Base-by-base conservation (phyloP, 2,888 invertebrate species). In the Cylindroiulus punctatus region DNA sequence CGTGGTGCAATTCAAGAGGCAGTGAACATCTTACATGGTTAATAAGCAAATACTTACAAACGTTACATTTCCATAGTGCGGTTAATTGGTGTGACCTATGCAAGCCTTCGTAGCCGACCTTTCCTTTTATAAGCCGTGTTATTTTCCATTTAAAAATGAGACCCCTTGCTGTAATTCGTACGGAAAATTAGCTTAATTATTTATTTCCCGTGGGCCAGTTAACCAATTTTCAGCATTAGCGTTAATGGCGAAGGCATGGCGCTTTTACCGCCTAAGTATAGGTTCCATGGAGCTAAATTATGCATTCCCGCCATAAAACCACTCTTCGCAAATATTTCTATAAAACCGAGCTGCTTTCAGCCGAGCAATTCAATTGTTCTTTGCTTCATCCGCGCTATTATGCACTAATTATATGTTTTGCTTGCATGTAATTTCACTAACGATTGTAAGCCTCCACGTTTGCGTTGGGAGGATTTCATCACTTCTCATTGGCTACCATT, bases 291-390 rank as follows among this genome's bases (percentile, higher is more conserved):
- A 26, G 65, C 65, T 65, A 65, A 65, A 65, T 65, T 65, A 65
- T 65, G 65, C 65, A 65, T 65, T 65, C 26, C 65, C 2, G 65
- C 65, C 65, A 65, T 65, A 65, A 65, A 65, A 65, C 65, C 65
- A 26, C 65, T 65, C 65, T 65, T 65, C 65, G 65, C 65, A 65
- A 65, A 65, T 65, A 65, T 65, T 65, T 65, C 65, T 65, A 65
- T 65, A 65, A 65, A 65, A 65, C 65, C 65, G 65, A 65, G 65
- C 26, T 65, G 65, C 26, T 22, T 65, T 65, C 65, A 65, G 65
- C 65, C n/a, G 19, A 26, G 26, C 65, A 65, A 65, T 65, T 65
- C 65, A 65, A 65, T 65, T 65, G 65, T 65, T 65, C 65, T 65
- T 65, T 65, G 65, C 65, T 65, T 26, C 65, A 65, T 65, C 65